Evolutionary conservation across 2,888 invertebrate genomes (phyloP).

Genomic region (Xestia rhomboidea): DNA sequence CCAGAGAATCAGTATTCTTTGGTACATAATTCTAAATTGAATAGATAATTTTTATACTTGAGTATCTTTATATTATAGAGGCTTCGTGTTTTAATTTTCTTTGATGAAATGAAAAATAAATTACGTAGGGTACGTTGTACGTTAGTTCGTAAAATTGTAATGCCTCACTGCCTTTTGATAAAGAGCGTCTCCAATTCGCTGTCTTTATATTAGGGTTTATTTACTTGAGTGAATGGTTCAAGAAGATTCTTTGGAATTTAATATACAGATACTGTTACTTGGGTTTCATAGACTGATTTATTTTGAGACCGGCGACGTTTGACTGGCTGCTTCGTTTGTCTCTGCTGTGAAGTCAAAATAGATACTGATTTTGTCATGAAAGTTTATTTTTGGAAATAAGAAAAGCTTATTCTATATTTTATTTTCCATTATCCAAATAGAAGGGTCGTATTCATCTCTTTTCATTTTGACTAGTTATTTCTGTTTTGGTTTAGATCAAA

Average conservation of each 20-base stretch:
- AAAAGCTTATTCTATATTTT: neutral
- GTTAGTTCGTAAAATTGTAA: slow-evolving; percentile 49
- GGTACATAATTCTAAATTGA: too few relatives aligned
- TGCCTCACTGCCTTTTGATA: slow-evolving; percentile 37
- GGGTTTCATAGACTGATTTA: neutral
- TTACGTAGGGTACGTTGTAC: slow-evolving; percentile 16
- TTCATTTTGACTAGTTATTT: neutral
- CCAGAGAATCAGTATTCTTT: too few relatives aligned
- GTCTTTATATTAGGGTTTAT: slow-evolving; percentile 41
- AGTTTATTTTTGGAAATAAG: neutral
- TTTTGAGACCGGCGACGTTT: neutral
- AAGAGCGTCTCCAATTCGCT: slow-evolving; percentile 43
- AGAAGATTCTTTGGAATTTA: slow-evolving; percentile 23
- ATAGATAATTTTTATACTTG: slow-evolving; percentile 25
- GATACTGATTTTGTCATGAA: neutral
- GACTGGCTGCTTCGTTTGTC: neutral
- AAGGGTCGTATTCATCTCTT: too few relatives aligned
- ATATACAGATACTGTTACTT: neutral
- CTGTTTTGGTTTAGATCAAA: neutral
- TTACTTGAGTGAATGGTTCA: slow-evolving; percentile 28
- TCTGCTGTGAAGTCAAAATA: neutral
- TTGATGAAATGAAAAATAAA: slow-evolving; percentile 49
- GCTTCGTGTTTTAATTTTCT: slow-evolving; percentile 44
- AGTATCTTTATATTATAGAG: slow-evolving; percentile 22
- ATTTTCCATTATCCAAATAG: neutral